Evolutionary conservation across 2,888 invertebrate species (phyloP).

Genomic region (Perizoma flavofasciatum): DNA sequence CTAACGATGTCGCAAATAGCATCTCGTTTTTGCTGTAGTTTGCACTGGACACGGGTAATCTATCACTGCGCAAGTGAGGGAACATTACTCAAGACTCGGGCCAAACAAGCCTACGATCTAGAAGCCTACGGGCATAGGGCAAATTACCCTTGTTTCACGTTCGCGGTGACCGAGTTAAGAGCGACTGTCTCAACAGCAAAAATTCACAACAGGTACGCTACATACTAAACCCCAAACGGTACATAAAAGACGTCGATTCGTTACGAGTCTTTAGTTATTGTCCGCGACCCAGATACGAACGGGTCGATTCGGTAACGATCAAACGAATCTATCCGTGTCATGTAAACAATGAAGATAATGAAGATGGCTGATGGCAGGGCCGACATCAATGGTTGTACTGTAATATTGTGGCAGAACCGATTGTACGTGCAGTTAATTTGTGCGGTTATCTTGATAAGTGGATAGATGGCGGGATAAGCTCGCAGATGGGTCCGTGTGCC

Average conservation of each 20-base stretch:
- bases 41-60: constrained; percentile 58
- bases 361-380: constrained; percentile 52
- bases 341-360: constrained; percentile 59
- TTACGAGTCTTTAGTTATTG: constrained; percentile 47
- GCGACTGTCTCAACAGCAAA: constrained; percentile 26
- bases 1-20: constrained; percentile 33
- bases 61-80: constrained; percentile 56
- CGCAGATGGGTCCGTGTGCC: constrained; percentile 56
- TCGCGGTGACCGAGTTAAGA: constrained; percentile 23
- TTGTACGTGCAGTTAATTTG: constrained; percentile 48
- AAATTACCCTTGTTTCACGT: constrained; percentile 31
- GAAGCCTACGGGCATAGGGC: constrained; percentile 39
- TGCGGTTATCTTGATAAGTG: constrained; percentile 58
- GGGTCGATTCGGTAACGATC: constrained; percentile 53
- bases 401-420: constrained; percentile 51
- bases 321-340: constrained; percentile 52
- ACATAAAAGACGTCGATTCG: constrained; percentile 44
- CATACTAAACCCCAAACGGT: constrained; percentile 34
- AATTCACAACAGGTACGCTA: constrained; percentile 29
- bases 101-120: constrained; percentile 45
- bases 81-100: constrained; percentile 46
- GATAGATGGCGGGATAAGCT: constrained; percentile 56
- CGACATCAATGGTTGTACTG: constrained; percentile 44
- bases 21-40: constrained; percentile 51
- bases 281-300: constrained; percentile 53